These are phyloP conservation scores for Siniperca knerii DNA, from an alignment of 2,113 vertebrate species.

Conservation along the genomic window DNA sequence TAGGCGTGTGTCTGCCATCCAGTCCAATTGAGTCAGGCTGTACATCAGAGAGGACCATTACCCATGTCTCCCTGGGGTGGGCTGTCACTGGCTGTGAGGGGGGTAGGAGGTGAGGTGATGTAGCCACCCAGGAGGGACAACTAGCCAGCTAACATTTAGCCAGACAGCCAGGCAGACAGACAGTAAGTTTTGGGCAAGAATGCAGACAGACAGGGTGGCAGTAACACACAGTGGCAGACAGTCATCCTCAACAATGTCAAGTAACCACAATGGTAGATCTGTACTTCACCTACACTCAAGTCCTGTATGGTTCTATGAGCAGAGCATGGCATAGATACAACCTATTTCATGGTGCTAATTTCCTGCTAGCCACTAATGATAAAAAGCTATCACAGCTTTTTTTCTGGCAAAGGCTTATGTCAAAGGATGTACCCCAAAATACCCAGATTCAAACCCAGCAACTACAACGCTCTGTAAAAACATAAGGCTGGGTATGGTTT, in stretches of 20 bases:
- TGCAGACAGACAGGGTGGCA: constrained; percentile 37
- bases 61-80: constrained; percentile 77
- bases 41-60: constrained; percentile 84
- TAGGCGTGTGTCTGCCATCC: constrained; percentile 83
- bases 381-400: not conserved
- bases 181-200: not conserved
- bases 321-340: not conserved
- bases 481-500: not conserved
- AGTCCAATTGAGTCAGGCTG: constrained; percentile 81
- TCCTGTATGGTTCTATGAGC: constrained; percentile 1
- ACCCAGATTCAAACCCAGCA: not conserved
- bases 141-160: constrained; percentile 59
- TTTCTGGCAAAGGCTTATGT: not conserved
- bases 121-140: constrained; percentile 77
- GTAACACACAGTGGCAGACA: constrained; percentile 23
- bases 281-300: constrained; percentile 16
- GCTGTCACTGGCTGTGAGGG: constrained; percentile 73
- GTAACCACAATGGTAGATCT: constrained; percentile 31
- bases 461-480: not conserved
- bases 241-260: constrained; percentile 30
- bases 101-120: constrained; percentile 69
- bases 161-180: constrained; percentile 40
- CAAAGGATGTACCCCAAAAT: not conserved
- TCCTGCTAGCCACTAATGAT: constrained; percentile 7
- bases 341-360: constrained; percentile 19